Conservation (phyloP, 1,140 invertebrate genomes). For the Zaprionus taronus region DNA sequence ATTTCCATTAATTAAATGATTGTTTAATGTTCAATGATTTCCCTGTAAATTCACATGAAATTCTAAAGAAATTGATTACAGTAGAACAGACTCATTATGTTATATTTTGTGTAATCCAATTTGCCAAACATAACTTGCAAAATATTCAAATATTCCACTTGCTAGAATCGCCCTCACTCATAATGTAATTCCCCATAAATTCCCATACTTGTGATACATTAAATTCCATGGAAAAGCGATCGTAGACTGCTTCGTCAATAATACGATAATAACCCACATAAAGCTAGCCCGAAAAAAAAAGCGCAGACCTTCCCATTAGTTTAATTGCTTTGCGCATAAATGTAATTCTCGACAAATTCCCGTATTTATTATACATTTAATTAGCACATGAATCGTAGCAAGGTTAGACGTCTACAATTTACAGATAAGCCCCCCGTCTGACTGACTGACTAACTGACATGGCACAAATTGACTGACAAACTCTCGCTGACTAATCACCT, state of each 20-base stretch:
- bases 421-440: constrained; percentile 4
- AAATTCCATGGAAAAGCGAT: neutral
- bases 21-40: too few species aligned
- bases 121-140: too few species aligned
- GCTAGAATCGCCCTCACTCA: neutral
- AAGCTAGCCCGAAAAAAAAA: neutral
- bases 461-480: neutral
- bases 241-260: neutral
- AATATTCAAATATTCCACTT: neutral
- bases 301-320: neutral
- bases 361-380: constrained; percentile 3
- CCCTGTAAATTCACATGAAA: too few species aligned
- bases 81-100: too few species aligned
- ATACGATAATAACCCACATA: neutral
- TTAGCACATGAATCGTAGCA: neutral
- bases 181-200: neutral
- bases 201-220: neutral
- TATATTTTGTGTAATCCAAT: too few species aligned
- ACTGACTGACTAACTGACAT: neutral
- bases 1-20: too few species aligned
- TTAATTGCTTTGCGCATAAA: neutral
- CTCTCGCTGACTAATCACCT: neutral
- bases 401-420: constrained; percentile 2
- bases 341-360: neutral
- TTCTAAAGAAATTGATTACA: too few species aligned